These are phyloP conservation scores for Calyptomena viridis DNA, from an alignment of 2,113 vertebrate species.

Conservation along the genomic window DNA sequence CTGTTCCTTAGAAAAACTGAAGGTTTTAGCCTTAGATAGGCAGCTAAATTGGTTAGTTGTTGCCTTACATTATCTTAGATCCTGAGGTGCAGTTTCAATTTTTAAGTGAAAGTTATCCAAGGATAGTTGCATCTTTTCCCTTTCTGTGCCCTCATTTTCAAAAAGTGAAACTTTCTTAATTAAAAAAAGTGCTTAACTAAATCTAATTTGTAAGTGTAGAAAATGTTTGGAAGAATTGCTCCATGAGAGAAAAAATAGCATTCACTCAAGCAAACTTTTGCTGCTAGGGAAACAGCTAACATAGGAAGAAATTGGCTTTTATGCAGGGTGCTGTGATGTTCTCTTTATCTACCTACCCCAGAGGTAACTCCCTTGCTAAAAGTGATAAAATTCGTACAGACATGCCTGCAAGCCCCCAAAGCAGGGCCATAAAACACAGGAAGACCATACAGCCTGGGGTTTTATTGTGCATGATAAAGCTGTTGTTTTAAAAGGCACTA, in stretches of 20 bases:
- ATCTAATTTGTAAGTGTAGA: not conserved
- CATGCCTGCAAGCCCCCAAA: not conserved
- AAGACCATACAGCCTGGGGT: not conserved
- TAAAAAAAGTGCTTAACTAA: not conserved
- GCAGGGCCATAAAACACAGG: not conserved
- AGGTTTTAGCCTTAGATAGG: not conserved
- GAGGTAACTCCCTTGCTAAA: not conserved
- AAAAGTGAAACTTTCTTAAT: not conserved
- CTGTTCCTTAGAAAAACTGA: not conserved
- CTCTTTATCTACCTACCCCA: not conserved
- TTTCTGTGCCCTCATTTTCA: not conserved
- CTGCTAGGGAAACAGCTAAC: not conserved
- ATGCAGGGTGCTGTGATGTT: not conserved
- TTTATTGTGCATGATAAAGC: not conserved
- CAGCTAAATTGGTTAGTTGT: not conserved
- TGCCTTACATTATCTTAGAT: not conserved
- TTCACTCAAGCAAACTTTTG: not conserved
- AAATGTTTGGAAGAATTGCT: too few relatives aligned
- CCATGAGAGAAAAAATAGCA: too few relatives aligned
- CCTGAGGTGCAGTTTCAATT: not conserved
- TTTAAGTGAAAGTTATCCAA: not conserved
- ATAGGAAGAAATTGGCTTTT: not conserved
- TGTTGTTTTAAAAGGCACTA: not conserved
- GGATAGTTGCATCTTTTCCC: not conserved
- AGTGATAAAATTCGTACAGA: not conserved